phyloP scores from a whole-genome alignment of 2,113 vertebrate genomes.

The Seriola aureovittata region DNA sequence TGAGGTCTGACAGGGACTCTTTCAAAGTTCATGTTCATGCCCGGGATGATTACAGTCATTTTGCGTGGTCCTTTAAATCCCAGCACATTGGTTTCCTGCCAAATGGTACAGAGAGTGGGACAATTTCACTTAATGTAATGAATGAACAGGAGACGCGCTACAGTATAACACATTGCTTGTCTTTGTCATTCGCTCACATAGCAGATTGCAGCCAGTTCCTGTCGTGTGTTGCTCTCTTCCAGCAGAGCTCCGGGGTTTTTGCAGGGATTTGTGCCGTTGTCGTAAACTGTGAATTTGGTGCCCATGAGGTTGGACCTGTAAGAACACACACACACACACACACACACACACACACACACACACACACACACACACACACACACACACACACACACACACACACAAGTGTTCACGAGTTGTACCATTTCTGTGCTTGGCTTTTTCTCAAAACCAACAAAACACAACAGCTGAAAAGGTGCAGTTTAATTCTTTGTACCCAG shows the following conservation, averaged over 20 bases:
- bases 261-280: constrained; percentile 91
- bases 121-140: background rate
- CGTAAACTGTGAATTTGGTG: constrained; percentile 97
- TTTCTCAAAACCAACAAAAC: background rate
- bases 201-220: constrained; percentile 95
- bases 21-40: constrained; percentile 95
- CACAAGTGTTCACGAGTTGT: too few species aligned
- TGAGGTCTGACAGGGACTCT: constrained; percentile 90
- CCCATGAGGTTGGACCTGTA: constrained; percentile 97
- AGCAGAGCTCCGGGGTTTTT: constrained; percentile 88
- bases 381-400: too few species aligned
- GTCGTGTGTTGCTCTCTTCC: constrained; percentile 89
- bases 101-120: constrained; percentile 12
- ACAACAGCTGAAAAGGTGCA: background rate
- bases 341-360: background rate
- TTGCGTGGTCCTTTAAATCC: constrained; percentile 98
- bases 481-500: background rate
- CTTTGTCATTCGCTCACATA: constrained; percentile 86
- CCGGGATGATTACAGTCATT: constrained; percentile 98
- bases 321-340: background rate
- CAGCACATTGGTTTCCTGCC: constrained; percentile 96
- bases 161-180: background rate
- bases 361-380: background rate
- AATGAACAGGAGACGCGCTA: background rate
- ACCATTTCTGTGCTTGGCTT: background rate